Base-by-base conservation (phyloP, 1,140 invertebrate genomes). In the Heliconius hermathena region DNA sequence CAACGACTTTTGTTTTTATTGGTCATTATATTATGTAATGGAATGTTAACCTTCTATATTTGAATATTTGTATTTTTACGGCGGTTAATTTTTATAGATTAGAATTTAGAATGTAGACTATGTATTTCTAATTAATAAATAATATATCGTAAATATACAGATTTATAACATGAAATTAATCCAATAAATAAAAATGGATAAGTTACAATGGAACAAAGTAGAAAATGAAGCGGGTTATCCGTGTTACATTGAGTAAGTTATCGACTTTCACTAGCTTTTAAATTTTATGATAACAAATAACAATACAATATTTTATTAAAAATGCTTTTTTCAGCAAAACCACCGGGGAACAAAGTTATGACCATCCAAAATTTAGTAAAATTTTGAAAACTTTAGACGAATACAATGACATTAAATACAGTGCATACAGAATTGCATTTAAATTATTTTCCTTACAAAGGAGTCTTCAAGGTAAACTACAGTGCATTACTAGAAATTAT, bases 401-500 rank as follows among this genome's bases (percentile, higher is more conserved):
- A 78, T 96, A 97, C 83, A 97, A 97, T 89, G 96, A 96, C 81
- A 96, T 98, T 49, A 96, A 97, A 90, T 98, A 98, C 93, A 96
- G 97, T 82, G 96, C 97, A 29, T 98, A 98, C 92, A 95, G 97
- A 84, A 97, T 97, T 70, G 97, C 97, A 20, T 96, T 97, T 91
- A 98, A 98, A 94, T 94, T 98, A 74, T 94, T 96, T 83, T 95
- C 95, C 76, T 89, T 98, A 78, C 97, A 98, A 94, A 95, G 95
- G 81, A 88, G 94, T 80, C 90, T 97, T 73, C 94, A 95, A 89
- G 95, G 96, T 97, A 95, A 95, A 95, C 76, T 71, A 33, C 38
- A 49, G 22, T 8, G 8, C 54, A 36, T 36, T 22, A 29, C 22
- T 73, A 26, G 20, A 29, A 29, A 49, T 73, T 38, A 26, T 49